Percentiles rank a stretch among this genome's conserved stretches.
phyloP scores from a whole-genome alignment of 1,140 invertebrate genomes.

The Heliconius eleuchia region DNA sequence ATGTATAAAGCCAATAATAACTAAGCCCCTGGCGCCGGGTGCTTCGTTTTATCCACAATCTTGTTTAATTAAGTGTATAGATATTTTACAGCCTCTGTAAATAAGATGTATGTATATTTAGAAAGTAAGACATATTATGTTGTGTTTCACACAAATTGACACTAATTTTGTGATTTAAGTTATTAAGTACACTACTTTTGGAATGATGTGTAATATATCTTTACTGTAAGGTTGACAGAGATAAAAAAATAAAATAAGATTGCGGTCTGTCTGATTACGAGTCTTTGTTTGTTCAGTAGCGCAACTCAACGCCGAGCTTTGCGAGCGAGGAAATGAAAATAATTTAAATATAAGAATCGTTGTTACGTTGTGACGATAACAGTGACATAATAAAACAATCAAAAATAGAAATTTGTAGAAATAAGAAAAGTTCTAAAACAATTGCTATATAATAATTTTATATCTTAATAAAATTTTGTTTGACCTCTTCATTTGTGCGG shows the following conservation, averaged over 20 bases:
- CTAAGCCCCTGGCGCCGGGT: constrained; percentile 21
- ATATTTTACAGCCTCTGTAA: constrained; percentile 18
- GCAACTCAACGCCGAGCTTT: no score
- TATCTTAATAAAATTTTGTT: background rate
- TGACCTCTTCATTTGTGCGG: background rate
- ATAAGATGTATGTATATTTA: background rate
- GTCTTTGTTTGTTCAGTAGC: no score
- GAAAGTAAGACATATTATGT: background rate
- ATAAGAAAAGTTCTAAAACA: no score
- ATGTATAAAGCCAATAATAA: constrained; percentile 24
- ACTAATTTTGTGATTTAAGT: constrained; percentile 1
- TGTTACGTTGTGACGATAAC: no score
- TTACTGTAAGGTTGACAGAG: no score
- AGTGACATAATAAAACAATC: no score
- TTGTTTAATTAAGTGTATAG: constrained; percentile 22
- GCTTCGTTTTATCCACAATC: constrained; percentile 13
- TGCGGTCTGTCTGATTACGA: no score
- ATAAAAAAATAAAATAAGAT: no score
- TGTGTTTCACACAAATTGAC: constrained; percentile 1
- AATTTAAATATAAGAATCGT: no score
- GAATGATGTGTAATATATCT: background rate
- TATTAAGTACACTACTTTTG: background rate
- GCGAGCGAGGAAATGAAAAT: no score
- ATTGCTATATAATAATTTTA: background rate
- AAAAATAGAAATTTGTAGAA: no score